These are phyloP conservation scores for Drosophila oshimai DNA, from an alignment of 1,140 invertebrate genomes.

Conservation along the genomic window DNA sequence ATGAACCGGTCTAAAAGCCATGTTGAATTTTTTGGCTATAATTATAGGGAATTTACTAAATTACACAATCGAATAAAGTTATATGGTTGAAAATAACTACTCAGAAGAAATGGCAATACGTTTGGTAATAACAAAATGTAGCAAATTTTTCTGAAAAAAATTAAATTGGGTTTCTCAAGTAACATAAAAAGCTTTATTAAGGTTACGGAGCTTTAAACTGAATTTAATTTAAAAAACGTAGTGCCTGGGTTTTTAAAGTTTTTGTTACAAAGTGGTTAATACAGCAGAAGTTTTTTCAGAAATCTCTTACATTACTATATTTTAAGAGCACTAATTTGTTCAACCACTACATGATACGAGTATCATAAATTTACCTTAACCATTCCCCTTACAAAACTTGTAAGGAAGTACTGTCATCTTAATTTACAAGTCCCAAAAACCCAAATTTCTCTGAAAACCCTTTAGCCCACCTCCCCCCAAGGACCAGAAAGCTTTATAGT, in stretches of 20 bases:
- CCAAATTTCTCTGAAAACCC: slow-evolving; percentile 8
- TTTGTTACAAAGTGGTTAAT: no score
- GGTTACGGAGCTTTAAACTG: no score
- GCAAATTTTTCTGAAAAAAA: no score
- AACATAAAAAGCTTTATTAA: no score
- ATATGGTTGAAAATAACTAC: not conserved
- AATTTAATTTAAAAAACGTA: no score
- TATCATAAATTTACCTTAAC: not conserved
- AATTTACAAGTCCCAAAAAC: slow-evolving; percentile 18
- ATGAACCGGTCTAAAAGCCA: slow-evolving; percentile 32
- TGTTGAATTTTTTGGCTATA: not conserved
- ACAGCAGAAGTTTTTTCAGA: not conserved
- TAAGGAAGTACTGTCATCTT: not conserved
- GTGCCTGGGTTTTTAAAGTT: no score
- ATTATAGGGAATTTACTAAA: slow-evolving; percentile 7
- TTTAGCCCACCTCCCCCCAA: slow-evolving; percentile 20
- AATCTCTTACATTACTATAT: not conserved
- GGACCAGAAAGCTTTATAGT: slow-evolving; percentile 17
- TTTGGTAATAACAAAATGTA: no score
- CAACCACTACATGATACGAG: not conserved
- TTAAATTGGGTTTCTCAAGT: no score
- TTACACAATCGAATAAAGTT: not conserved
- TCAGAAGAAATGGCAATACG: no score
- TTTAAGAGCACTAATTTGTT: not conserved
- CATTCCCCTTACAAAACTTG: not conserved